Evolutionary conservation across 2,113 vertebrate genomes (phyloP), one percentile per base, ranked within the genome.

Genomic region (Todiramphus chloris): DNA sequence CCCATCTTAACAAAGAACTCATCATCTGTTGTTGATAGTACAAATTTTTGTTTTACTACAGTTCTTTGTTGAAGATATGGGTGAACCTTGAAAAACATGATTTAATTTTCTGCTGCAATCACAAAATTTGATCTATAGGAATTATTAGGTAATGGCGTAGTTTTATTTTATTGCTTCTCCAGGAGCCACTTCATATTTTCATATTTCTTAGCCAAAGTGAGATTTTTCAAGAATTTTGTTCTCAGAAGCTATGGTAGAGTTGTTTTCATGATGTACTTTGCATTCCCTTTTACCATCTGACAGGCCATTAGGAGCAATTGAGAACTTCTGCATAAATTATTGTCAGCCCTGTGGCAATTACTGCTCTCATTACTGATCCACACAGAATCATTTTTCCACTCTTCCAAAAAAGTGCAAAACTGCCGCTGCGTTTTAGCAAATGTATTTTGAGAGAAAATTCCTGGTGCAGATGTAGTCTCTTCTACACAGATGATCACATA

Each of bases 271-370:
- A 46, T 94, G n/a, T 84, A 68, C 69, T 91, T 79, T 82, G 78
- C 70, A n/a, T 79, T 79, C 56, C 44, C 43, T 85, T 90, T 91
- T 72, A 51, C 85, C 58, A 39, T 72, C 84, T 91, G 95, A 91
- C 93, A 91, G 87, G 66, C 92, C 87, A 91, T 91, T 39, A 89
- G 85, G 18, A 94, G 67, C 90, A 90, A 30, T 12, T n/a, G 84
- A 79, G 90, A 91, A 76, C 66, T 85, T 56, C 27, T 85, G 85
- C 88, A 90, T 82, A 58, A 95, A 83, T 93, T 64, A 60, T 96
- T 79, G 82, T 64, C 90, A 90, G 62, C 85, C 92, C 78, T 2
- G 30, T 91, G 88, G 84, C 94, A 82, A 60, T 87, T 64, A 24
- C 86, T 92, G 94, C 79, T 92, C 86, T 80, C 89, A 12, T 92